Evolutionary conservation across 2,888 invertebrate genomes (phyloP), one percentile per base, ranked within the genome.

Genomic region (Gari tellinella): DNA sequence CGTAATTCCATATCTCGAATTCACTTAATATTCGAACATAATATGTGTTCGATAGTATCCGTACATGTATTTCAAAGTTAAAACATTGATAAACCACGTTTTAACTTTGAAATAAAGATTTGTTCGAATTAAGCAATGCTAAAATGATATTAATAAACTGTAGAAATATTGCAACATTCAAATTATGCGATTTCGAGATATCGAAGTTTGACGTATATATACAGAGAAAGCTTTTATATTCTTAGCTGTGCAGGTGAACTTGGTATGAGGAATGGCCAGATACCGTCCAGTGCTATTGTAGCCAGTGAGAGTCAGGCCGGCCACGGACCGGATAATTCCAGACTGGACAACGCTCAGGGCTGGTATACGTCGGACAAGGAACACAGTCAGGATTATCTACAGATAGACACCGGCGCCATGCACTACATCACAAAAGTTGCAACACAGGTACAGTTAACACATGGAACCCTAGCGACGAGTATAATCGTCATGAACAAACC

Each of bases 291-390:
- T 5, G 56, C 69, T 15, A 66, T 80, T 12, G 64, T 72, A 10
- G 67, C 68, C 14, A 80, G 77, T 37, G 66, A 55, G 31, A 69
- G 66, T 23, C 74, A 74, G 43, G 21, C 57, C 7, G 74, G 74
- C 5, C 75, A 74, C 26, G 65, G 61, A 19, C 60, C 80, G 4
- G 72, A 48, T 3, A 46, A 73, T 26, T 70, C 73, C n/a, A 53
- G 80, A 25, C 51, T 80, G 21, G 68, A 77, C 57, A 65, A 72
- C 41, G 38, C 51, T 12, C 52, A 66, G 21, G 80, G 80, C 14
- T 80, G 80, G 80, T 80, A 77, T 56, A 80, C 80, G 1, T 63
- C 58, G 10, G 80, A 76, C n/a, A 73, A 63, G 41, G 45, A 60
- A 14, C 45, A 41, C n/a, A 74, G 72, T 21, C 37, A 48, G 19